Base-by-base conservation (phyloP, 2,888 invertebrate species). In the Drosophila multiciliata region DNA sequence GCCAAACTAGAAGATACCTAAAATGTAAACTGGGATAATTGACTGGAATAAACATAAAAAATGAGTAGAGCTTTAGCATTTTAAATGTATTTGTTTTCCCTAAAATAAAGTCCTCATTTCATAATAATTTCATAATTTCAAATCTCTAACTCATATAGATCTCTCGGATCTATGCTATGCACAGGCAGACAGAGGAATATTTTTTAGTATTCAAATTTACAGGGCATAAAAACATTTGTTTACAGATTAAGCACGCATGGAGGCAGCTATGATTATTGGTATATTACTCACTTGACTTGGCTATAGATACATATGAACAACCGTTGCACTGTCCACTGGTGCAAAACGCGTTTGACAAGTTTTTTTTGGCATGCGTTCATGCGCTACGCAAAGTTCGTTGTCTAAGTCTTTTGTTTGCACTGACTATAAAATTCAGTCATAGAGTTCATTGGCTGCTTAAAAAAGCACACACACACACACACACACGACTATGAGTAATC, bases 351-450 rank as follows among this genome's bases (percentile, higher is more conserved):
- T 83, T 75, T 64, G 72, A 65, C 73, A 66, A 55, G 75, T 89
- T 89, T 87, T 87, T 65, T 81, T 73, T 81, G 87, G 81, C 87
- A 76, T 83, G 73, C 72, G 57, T 63, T 66, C 64, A 66, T 36
- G 59, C 32, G 42, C n/a, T 55, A 38, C 62, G 26, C 35, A 75
- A 73, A 80, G 88, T 90, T 88, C 78, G 88, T 83, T 85, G 89
- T 78, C 86, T 87, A 90, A 89, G 86, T 88, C 90, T 90, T 88
- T 88, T 87, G 79, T 89, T 87, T 69, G 66, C 35, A 55, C 49
- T 35, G 53, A 54, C 80, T 49, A 71, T 77, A 67, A 63, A 77
- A 74, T 69, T 52, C 77, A 78, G 64, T 58, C 83, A 68, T 78
- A 78, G 87, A 89, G 85, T 86, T 86, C 85, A 89, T 78, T 86